Evolutionary conservation across 2,797 vertebrate species (phyloP).

Genomic region (Gadopsis bispinosus): DNA sequence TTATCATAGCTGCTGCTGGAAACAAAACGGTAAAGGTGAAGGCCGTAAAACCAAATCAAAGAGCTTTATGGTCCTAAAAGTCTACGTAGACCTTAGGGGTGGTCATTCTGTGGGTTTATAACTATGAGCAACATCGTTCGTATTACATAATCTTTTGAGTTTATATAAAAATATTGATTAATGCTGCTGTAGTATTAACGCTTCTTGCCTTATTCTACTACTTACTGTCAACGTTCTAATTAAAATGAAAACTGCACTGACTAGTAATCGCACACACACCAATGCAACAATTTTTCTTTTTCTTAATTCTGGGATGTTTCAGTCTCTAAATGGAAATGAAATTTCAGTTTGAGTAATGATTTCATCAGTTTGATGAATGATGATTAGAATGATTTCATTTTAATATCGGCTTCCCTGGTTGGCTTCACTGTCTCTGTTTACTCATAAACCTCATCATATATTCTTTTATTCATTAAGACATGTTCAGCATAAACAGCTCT

Average conservation of each 20-base stretch:
- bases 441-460: slow-evolving; percentile 13
- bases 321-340: not conserved
- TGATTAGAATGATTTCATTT: not conserved
- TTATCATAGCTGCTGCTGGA: too few species aligned
- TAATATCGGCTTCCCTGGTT: not conserved
- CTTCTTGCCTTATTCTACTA: not conserved
- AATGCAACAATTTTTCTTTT: too few species aligned
- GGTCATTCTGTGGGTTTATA: too few species aligned
- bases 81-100: too few species aligned
- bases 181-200: not conserved
- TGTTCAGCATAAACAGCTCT: slow-evolving; percentile 1
- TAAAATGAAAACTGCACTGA: not conserved
- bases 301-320: not conserved
- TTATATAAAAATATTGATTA: not conserved
- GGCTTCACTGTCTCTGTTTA: slow-evolving; percentile 17
- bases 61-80: too few species aligned
- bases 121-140: too few species aligned
- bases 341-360: not conserved
- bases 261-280: too few species aligned
- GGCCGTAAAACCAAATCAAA: too few species aligned
- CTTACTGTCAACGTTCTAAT: not conserved
- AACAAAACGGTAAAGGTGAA: too few species aligned
- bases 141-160: not conserved
- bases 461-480: slow-evolving; percentile 48
- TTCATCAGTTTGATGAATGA: not conserved